Conservation (phyloP, 2,888 invertebrate genomes). For the Sesia bembeciformis region DNA sequence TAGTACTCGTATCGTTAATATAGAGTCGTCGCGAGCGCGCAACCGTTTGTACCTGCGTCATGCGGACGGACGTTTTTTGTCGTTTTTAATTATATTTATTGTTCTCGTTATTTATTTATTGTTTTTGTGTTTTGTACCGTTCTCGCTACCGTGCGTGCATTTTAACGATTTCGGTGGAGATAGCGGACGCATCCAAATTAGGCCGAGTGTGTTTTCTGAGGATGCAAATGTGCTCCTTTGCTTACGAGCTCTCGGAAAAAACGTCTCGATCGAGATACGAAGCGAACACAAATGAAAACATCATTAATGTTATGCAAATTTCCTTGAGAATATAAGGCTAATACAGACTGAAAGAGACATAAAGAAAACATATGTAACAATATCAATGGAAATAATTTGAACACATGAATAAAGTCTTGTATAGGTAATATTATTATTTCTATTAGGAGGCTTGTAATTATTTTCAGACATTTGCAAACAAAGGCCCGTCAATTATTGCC, state of each 20-base stretch:
- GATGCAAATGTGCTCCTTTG: slow-evolving; percentile 62
- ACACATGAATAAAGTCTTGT: no score
- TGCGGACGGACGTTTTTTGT: slow-evolving; percentile 67
- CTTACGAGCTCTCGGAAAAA: slow-evolving; percentile 38
- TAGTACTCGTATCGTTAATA: slow-evolving; percentile 40
- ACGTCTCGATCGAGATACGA: slow-evolving; percentile 33
- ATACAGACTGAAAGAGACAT: no score
- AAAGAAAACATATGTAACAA: no score
- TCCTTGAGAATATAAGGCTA: slow-evolving; percentile 15
- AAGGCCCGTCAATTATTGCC: slow-evolving; percentile 48
- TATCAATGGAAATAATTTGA: no score
- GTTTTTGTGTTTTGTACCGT: slow-evolving; percentile 53
- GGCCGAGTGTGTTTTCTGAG: slow-evolving; percentile 41
- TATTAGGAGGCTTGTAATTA: no score
- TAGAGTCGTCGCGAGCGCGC: slow-evolving; percentile 59
- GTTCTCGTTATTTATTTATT: slow-evolving; percentile 70
- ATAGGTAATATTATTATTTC: no score
- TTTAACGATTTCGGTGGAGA: slow-evolving; percentile 59
- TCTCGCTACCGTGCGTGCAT: slow-evolving; percentile 65
- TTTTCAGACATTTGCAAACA: slow-evolving; percentile 46
- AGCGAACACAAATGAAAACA: slow-evolving; percentile 47
- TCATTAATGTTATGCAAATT: slow-evolving; percentile 58
- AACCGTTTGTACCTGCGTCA: slow-evolving; percentile 59
- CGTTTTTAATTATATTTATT: slow-evolving; percentile 72
- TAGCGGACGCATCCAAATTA: slow-evolving; percentile 65